Evolutionary conservation across 1,140 invertebrate genomes (phyloP), one percentile per base, ranked within the genome.

Genomic region (Zaprionus nigranus): DNA sequence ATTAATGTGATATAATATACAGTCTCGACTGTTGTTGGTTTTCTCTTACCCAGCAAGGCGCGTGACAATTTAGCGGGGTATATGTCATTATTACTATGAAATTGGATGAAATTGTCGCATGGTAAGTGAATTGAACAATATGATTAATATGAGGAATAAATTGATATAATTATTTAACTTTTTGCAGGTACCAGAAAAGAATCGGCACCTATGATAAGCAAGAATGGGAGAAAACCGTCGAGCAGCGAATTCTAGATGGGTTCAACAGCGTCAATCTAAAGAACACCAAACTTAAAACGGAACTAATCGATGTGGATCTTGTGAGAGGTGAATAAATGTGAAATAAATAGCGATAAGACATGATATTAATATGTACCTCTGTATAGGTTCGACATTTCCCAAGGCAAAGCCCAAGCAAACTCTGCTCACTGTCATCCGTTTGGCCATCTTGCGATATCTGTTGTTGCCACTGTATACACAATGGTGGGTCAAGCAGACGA

Each of bases 141-240:
- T 61, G 4, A n/a, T 9, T 5, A 15, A 26, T 22, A 12, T 34
- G 9, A 34, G 38, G 5, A 2, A 68, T 36, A n/a, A 59, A n/a
- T 43, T 15, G 63, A 49, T 34, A 49, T 2, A n/a, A 13, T 36
- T 6, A 7, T 3, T 34, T 30, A 53, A 54, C 30, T 0, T 34
- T 59, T 70, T 87, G 67, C 74, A 97, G 97, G 96, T 98, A 98
- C 94, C 97, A 98, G 92, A 97, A 97, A 92, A 97, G 98, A 95
- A 99, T 99, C 93, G 98, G 98, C 85, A 97, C 96, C 28, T 99
- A 99, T 93, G 98, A 99, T 93, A 99, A 98, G 92, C 97, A 98
- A 92, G 95, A 97, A 95, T 99, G 98, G 98, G 98, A 99, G 93
- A 97, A 96, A 84, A 98, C 97, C 65, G 96, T 99, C 67, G 98